Percentiles rank a stretch among this genome's conserved stretches.
Evolutionary conservation across 2,113 vertebrate species (phyloP).

Genomic region (Tachysurus vachellii): DNA sequence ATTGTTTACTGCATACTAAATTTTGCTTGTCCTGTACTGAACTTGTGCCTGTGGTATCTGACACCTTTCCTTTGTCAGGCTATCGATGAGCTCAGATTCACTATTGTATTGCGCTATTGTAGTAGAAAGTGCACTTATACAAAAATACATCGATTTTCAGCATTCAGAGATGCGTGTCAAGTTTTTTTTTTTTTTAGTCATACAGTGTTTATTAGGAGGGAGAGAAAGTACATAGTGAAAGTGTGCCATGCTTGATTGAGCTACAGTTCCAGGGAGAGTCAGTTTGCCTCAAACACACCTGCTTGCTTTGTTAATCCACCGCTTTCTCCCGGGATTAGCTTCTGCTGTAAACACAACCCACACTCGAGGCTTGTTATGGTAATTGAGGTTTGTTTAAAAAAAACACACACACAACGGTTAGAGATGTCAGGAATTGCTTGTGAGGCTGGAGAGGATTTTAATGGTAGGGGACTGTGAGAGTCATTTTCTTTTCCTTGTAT

Average conservation of each 20-base stretch:
- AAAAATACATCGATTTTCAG: neutral
- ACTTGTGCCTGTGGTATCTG: slow-evolving; percentile 9
- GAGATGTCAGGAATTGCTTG: neutral
- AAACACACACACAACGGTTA: neutral
- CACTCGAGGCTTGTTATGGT: slow-evolving; percentile 20
- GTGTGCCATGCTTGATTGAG: slow-evolving; percentile 7
- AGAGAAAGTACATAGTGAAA: neutral
- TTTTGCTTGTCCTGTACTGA: slow-evolving; percentile 38
- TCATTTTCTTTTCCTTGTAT: neutral
- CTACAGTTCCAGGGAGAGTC: neutral
- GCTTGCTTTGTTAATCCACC: slow-evolving; percentile 43
- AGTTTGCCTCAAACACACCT: slow-evolving; percentile 30
- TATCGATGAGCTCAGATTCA: slow-evolving; percentile 20
- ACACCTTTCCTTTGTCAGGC: slow-evolving; percentile 54
- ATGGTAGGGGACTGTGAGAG: neutral
- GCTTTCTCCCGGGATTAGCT: slow-evolving; percentile 29
- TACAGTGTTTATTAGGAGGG: neutral
- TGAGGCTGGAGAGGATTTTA: neutral
- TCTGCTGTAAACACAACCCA: slow-evolving; percentile 35
- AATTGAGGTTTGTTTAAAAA: slow-evolving; percentile 11
- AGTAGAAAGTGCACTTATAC: neutral
- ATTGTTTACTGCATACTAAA: slow-evolving; percentile 49
- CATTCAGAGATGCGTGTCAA: neutral
- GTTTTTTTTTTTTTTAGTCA: neutral
- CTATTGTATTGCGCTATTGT: no score